A percentile compares a stretch with the other conserved stretches of the same genome.
Conservation (phyloP, 2,888 invertebrate species). For the Aromia moschata region DNA sequence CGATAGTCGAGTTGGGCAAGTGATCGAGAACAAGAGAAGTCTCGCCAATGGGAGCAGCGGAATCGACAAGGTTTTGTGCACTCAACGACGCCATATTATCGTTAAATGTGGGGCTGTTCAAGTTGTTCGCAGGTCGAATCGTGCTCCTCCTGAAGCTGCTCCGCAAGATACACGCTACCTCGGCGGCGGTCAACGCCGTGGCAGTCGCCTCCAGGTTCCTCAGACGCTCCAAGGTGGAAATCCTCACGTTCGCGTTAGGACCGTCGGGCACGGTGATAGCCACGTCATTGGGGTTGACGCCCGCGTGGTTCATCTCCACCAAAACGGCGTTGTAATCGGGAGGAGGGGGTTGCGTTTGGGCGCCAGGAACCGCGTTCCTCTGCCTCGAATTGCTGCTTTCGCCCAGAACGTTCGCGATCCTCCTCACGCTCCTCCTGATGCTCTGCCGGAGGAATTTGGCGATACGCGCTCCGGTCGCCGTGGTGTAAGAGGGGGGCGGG, state of each 20-base stretch:
- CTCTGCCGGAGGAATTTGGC: constrained; percentile 80
- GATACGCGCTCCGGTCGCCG: constrained; percentile 87
- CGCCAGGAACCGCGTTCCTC: constrained; percentile 34
- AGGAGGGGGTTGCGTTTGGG: constrained; percentile 63
- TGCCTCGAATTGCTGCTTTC: constrained; percentile 58
- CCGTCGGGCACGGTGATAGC: constrained; percentile 34
- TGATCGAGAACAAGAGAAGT: constrained; percentile 59
- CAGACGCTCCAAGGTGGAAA: constrained; percentile 53
- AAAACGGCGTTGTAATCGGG: constrained; percentile 72
- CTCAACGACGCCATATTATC: constrained; percentile 63
- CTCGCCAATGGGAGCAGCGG: constrained; percentile 69
- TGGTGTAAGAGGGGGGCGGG: constrained; percentile 91
- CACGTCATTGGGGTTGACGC: constrained; percentile 38
- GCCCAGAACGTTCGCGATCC: constrained; percentile 68
- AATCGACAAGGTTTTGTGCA: constrained; percentile 70
- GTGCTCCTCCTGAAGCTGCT: constrained; percentile 68
- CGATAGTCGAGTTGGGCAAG: constrained; percentile 47
- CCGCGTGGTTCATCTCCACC: constrained; percentile 69
- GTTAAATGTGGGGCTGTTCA: constrained; percentile 37
- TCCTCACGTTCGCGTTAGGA: constrained; percentile 27
- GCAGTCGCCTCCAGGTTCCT: constrained; percentile 49
- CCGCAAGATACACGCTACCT: constrained; percentile 68
- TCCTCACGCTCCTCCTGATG: constrained; percentile 79
- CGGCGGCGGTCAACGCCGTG: constrained; percentile 66
- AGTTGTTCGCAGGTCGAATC: constrained; percentile 41